Percentiles rank a stretch among this genome's conserved stretches.
Conservation (phyloP, 2,888 invertebrate species). For the Drosophila pegasa region DNA sequence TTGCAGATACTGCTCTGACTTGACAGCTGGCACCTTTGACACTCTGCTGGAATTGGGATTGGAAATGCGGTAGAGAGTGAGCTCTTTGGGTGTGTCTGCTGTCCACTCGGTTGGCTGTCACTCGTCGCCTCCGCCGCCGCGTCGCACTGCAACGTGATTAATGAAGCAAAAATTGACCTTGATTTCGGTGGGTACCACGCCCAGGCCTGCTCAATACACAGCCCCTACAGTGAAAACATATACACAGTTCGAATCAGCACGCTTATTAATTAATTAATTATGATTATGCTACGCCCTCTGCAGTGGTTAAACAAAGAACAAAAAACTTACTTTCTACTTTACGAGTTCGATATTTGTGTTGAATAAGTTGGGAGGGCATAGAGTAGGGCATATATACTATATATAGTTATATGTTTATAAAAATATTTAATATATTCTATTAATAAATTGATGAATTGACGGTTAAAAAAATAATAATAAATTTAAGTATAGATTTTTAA, state of each 20-base stretch:
- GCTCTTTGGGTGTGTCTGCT: constrained; percentile 23
- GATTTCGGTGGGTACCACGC: constrained; percentile 57
- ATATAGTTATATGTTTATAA: not conserved
- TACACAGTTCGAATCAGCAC: constrained; percentile 24
- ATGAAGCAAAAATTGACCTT: constrained; percentile 59
- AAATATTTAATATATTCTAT: too few species aligned
- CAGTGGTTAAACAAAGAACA: constrained; percentile 12
- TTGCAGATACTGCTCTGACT: constrained; percentile 38
- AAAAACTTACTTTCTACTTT: constrained; percentile 3
- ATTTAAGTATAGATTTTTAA: too few species aligned
- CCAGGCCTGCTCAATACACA: constrained; percentile 18
- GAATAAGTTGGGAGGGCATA: not conserved
- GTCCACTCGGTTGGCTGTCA: constrained; percentile 37
- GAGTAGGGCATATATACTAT: too few species aligned
- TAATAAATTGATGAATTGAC: too few species aligned
- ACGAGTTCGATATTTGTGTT: constrained; percentile 14
- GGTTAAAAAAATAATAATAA: too few species aligned
- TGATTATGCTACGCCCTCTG: constrained; percentile 12
- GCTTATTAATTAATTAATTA: constrained; percentile 49
- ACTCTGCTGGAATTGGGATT: constrained; percentile 1
- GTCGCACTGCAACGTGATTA: constrained; percentile 51
- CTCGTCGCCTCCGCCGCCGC: constrained; percentile 16
- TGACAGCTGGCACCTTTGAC: constrained; percentile 50
- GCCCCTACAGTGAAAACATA: constrained; percentile 29
- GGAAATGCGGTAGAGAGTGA: not conserved